Percentiles rank a stretch among this genome's conserved stretches.
Evolutionary conservation across 64 coral and sea anemone genomes (phyloP).

Genomic region (Cladopsammia gracilis): DNA sequence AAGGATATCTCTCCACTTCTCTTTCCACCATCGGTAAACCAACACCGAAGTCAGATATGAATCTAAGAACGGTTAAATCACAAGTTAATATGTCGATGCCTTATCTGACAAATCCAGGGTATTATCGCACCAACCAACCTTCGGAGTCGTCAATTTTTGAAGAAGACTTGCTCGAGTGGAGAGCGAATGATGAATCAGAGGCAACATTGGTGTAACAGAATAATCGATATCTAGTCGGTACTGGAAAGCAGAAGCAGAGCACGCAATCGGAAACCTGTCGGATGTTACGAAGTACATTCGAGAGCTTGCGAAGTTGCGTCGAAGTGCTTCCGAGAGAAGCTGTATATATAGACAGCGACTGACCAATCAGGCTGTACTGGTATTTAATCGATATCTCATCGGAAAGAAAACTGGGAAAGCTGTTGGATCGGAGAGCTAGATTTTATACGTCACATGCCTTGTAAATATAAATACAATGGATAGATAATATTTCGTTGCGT

Average conservation of each 20-base stretch:
- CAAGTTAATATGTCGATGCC: constrained; percentile 71
- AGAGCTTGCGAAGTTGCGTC: too few relatives aligned
- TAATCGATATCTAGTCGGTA: not conserved
- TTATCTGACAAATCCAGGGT: constrained; percentile 61
- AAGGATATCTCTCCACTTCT: constrained; percentile 79
- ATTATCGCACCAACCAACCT: constrained; percentile 39
- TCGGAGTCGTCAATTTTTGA: constrained; percentile 69
- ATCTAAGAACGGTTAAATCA: constrained; percentile 61
- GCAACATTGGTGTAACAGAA: constrained; percentile 73
- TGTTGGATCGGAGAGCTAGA: not conserved
- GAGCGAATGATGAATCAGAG: constrained; percentile 40
- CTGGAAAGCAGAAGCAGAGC: not conserved
- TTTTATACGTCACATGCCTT: not conserved
- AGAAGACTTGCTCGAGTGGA: constrained; percentile 82
- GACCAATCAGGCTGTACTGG: not conserved
- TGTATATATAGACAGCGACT: too few relatives aligned
- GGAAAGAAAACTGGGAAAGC: not conserved
- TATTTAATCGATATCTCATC: not conserved
- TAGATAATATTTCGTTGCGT: not conserved
- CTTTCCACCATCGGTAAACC: constrained; percentile 45
- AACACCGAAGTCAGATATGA: constrained; percentile 38
- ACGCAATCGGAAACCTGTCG: not conserved
- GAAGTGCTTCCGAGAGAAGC: too few relatives aligned
- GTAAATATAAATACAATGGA: not conserved
- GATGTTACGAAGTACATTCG: not conserved